A percentile compares a stretch with the other conserved stretches of the same genome.
Conservation (phyloP, 2,797 vertebrate genomes). For the Crenuchus spilurus region DNA sequence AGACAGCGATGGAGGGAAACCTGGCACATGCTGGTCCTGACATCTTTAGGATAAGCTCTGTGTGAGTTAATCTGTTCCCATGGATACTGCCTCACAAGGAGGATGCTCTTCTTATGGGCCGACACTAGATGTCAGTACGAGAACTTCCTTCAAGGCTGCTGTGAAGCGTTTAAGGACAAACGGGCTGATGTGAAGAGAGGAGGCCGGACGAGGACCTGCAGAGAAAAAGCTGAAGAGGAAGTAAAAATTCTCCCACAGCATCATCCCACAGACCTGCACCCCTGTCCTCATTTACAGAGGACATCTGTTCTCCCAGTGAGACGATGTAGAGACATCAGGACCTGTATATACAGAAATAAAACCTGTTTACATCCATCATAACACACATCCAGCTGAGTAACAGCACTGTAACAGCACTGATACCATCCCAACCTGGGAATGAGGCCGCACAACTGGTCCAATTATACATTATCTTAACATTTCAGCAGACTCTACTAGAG, state of each 20-base stretch:
- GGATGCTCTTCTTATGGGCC: constrained; percentile 31
- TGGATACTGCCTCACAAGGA: constrained; percentile 38
- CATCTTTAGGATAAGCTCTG: constrained; percentile 17
- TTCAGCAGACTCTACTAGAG: no score
- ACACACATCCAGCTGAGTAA: no score
- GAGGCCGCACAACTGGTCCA: no score
- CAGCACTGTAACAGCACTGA: no score
- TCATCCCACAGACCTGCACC: constrained; percentile 34
- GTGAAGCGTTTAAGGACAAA: constrained; percentile 14
- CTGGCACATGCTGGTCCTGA: background rate
- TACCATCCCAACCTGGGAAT: no score
- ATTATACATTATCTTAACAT: no score
- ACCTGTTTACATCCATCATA: no score
- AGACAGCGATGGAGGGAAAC: no score
- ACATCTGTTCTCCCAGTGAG: constrained; percentile 55
- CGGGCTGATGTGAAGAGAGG: background rate
- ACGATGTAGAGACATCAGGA: no score
- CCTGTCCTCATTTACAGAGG: constrained; percentile 30
- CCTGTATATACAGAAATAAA: no score
- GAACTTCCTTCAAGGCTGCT: constrained; percentile 47
- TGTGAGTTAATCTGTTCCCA: constrained; percentile 47
- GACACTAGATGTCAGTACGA: constrained; percentile 67
- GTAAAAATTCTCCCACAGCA: constrained; percentile 42
- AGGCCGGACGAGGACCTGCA: constrained; percentile 45
- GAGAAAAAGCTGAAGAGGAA: constrained; percentile 42